Evolutionary conservation across 2,888 invertebrate genomes (phyloP), one percentile per base, ranked within the genome.

Genomic region (Poecilus cupreus): DNA sequence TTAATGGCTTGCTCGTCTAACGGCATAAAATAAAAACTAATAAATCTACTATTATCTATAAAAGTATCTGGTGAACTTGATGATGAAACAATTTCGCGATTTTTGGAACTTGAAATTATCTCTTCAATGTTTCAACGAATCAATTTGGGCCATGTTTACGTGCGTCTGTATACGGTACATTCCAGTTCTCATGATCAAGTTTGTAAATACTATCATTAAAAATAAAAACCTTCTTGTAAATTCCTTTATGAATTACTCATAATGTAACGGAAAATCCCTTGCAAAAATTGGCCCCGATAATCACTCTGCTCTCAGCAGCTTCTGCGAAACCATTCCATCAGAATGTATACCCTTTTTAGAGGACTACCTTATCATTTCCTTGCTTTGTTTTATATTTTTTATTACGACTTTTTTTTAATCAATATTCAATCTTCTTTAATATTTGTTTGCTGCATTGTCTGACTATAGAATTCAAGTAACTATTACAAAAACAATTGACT

Each of bases 181-280:
- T 39, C 20, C 43, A 60, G 32, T 16, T 60, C 18, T 4, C 70
- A 70, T 37, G 43, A 22, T 54, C 22, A 54, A 54, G 4, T 24
- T 60, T 13, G 8, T 39, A 43, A 70, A 39, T 18, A 20, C 26
- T 51, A 16, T 75, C 37, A 75, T 75, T 75, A 75, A n/a, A 75
- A 54, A 32, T 20, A 20, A 32, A 32, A 32, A 43, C 46, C 54
- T 46, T n/a, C 11, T 43, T 43, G 43, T 26, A 37, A 43, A 43
- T 43, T 70, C 18, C 43, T 18, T 70, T 20, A 16, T 43, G 39
- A 20, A 49, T 78, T 51, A 32, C 18, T 78, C 78, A 78, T 78
- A 11, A 70, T 39, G 43, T 64, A 68, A 78, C 46, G 78, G 78
- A 77, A 78, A 68, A 46, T 39, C 68, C 78, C 49, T 39, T 68